Percentiles rank a stretch among this genome's conserved stretches.
Evolutionary conservation across 2,888 invertebrate species (phyloP).

Genomic region (Amaurobius ferox): DNA sequence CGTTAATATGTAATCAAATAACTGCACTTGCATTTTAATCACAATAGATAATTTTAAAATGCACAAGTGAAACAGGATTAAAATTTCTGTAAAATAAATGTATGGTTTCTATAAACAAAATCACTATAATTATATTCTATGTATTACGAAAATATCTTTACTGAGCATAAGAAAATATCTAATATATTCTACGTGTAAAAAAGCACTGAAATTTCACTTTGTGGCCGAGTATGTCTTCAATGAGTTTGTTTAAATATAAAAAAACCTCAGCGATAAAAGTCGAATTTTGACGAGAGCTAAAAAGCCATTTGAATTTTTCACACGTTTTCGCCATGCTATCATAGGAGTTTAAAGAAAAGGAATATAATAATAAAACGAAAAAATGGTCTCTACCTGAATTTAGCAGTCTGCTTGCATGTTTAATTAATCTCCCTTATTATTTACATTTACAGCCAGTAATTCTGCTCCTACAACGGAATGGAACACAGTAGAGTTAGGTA

Average conservation of each 20-base stretch:
- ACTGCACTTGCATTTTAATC: no score
- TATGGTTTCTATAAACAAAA: no score
- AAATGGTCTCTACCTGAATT: conserved; percentile 23
- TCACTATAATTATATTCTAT: no score
- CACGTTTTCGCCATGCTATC: conserved; percentile 44
- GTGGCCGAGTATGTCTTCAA: conserved; percentile 31
- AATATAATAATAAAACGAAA: conserved; percentile 38
- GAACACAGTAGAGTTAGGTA: conserved; percentile 25
- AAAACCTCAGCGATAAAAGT: conserved; percentile 44
- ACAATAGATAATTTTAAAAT: no score
- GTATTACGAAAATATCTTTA: background rate
- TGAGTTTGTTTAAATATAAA: conserved; percentile 28
- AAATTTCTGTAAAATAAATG: no score
- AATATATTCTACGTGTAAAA: background rate
- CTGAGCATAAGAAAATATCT: background rate
- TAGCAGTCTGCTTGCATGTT: conserved; percentile 48
- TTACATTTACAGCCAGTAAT: conserved; percentile 65
- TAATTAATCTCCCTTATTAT: conserved; percentile 68
- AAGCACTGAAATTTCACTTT: conserved; percentile 15
- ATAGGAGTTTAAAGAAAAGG: conserved; percentile 40
- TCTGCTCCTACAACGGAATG: conserved; percentile 25
- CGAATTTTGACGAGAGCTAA: conserved; percentile 35
- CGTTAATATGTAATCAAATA: no score
- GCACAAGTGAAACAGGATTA: no score
- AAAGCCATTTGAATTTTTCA: conserved; percentile 66